Evolutionary conservation across 2,113 vertebrate species (phyloP).

Genomic region (Rostratula benghalensis): DNA sequence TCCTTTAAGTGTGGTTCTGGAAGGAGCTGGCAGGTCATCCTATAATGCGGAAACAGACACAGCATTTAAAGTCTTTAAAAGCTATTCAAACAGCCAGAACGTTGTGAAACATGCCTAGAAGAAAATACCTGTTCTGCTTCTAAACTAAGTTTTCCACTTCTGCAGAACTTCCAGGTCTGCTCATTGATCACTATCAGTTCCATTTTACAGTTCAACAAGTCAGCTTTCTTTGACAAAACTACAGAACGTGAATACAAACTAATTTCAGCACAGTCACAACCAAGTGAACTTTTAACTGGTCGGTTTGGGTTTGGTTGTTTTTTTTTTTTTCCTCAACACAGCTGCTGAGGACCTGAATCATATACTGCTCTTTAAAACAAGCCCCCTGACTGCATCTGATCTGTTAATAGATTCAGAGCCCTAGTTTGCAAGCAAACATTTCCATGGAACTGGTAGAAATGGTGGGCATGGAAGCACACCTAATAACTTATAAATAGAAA

Average conservation of each 20-base stretch:
- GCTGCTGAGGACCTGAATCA: not conserved
- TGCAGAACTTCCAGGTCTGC: not conserved
- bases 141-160: not conserved
- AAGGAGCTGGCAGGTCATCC: constrained; percentile 63
- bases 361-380: not conserved
- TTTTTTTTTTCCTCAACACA: not conserved
- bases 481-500: not conserved
- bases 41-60: constrained; percentile 75
- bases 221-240: not conserved
- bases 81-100: constrained; percentile 54
- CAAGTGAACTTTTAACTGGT: not conserved
- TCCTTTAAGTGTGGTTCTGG: constrained; percentile 70
- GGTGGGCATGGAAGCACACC: not conserved
- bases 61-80: constrained; percentile 72
- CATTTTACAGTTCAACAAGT: not conserved
- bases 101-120: constrained; percentile 19
- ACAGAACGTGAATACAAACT: not conserved
- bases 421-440: not conserved
- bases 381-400: not conserved
- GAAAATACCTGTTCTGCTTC: constrained; percentile 44
- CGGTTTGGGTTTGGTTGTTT: no score
- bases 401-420: not conserved
- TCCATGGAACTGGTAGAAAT: not conserved
- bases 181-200: not conserved
- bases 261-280: not conserved